phyloP scores from a whole-genome alignment of 2,113 vertebrate genomes.

The Echinops telfairi region DNA sequence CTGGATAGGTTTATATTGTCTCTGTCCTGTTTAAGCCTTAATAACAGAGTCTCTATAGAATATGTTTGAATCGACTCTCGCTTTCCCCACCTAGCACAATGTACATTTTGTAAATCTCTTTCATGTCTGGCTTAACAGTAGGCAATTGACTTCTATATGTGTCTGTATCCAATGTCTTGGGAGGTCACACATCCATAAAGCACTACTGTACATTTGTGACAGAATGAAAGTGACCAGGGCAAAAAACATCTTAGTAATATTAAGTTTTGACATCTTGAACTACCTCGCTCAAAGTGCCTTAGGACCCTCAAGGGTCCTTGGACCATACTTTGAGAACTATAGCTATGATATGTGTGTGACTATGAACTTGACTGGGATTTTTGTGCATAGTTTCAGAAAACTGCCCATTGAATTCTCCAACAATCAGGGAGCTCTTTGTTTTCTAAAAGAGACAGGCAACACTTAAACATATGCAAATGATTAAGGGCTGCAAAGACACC shows the following conservation, averaged over 20 bases:
- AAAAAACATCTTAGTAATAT: not conserved
- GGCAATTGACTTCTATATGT: not conserved
- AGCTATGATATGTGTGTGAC: not conserved
- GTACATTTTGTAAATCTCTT: not conserved
- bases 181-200: conserved; percentile 13
- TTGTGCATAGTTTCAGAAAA: not conserved
- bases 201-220: not conserved
- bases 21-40: too few relatives aligned
- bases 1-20: too few relatives aligned
- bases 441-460: not conserved
- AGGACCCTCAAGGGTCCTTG: not conserved
- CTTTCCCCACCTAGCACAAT: too few relatives aligned
- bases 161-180: not conserved
- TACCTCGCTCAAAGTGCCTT: not conserved
- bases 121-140: not conserved
- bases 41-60: too few relatives aligned
- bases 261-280: not conserved
- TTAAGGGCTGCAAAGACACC: not conserved
- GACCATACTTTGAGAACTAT: not conserved
- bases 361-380: not conserved
- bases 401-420: not conserved
- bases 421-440: not conserved
- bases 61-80: too few relatives aligned
- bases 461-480: not conserved
- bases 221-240: not conserved